Evolutionary conservation across 2,797 vertebrate genomes (phyloP), one percentile per base, ranked within the genome.

Genomic region (Meda fulgida): DNA sequence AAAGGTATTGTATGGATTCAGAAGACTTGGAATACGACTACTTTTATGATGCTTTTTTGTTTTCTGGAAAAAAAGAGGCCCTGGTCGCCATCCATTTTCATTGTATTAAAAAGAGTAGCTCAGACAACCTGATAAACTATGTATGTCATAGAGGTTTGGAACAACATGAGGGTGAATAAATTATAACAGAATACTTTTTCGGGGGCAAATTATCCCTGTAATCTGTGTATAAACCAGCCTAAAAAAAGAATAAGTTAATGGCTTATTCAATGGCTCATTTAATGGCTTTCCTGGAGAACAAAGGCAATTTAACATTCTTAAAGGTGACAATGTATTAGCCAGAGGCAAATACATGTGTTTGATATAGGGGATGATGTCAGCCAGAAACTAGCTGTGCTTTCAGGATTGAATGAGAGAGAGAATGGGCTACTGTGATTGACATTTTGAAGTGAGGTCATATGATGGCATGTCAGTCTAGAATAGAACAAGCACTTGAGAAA

Each of bases 361-460:
- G 16, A 84, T 40, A 71, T 72, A 60, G 73, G 79, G 46, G 26
- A 83, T 85, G 79, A 88, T 82, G 77, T 82, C 40, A 86, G 58
- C 63, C 84, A 55, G 81, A 31, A 80, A 60, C 80, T 75, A 84
- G 78, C 69, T 83, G 80, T 78, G 80, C 63, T 36, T 80, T 82
- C 29, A 70, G 63, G 53, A 73, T 7, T 38, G 5, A 80, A 26
- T 81, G 53, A 63, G 31, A 48, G 38, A 43, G 63, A 48, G 58
- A 40, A 63, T 16, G 9, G 48, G 63, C 46, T 63, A 19, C 4
- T 58, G 72, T 84, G 80, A 81, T 58, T 77, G 69, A 73, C 48
- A 60, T 70, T 34, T 23, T 36, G 38, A 14, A 69, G 78, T 72
- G 48, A 80, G 75, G 36, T 73, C 65, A 73, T 72, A 38, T 66